Base-by-base conservation (phyloP, 2,113 vertebrate genomes). In the Cercopithecus mona region DNA sequence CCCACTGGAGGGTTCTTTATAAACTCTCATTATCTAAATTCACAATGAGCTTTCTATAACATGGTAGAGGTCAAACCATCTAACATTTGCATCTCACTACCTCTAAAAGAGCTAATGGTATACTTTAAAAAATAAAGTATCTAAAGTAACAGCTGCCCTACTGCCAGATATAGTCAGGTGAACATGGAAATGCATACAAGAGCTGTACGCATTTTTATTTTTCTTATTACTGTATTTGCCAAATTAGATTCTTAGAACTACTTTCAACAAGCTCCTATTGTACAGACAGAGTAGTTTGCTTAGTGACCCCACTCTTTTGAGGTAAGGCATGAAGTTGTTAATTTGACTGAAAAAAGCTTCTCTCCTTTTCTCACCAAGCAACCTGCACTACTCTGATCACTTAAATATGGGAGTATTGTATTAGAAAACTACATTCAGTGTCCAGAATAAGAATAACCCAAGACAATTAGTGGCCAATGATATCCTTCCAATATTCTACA, bases 401-500 rank as follows among this genome's bases (percentile, higher is more conserved):
- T 1, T 61, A 52, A 16, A 16, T 9, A 43, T 4, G 45, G n/a
- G 18, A 73, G 23, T 7, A 35, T 3, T 23, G 0, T 20, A 50
- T 45, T 66, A 94, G 6, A 48, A 94, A 66, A 27, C 43, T 61
- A 82, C 12, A 1, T 8, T 88, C n/a, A 50, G 10, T 38, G 52
- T 48, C n/a, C 22, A 94, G 16, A 73, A 32, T 32, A 70, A 73
- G 16, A 16, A 68, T 3, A 1, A 52, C 12, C 35, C 25, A 25
- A 55, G 50, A 90, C 25, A 57, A 80, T 48, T 6, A 52, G 45
- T 3, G 16, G 32, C 4, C 79, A 35, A 13, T 5, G 48, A 70
- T 25, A 81, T 25, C 80, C 0, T 3, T 83, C 8, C 38, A 64
- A 78, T 0, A 1, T 45, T 61, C 57, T 27, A n/a, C 0, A 91